Conservation (phyloP, 2,797 vertebrate genomes). For the Lagocephalus sceleratus region DNA sequence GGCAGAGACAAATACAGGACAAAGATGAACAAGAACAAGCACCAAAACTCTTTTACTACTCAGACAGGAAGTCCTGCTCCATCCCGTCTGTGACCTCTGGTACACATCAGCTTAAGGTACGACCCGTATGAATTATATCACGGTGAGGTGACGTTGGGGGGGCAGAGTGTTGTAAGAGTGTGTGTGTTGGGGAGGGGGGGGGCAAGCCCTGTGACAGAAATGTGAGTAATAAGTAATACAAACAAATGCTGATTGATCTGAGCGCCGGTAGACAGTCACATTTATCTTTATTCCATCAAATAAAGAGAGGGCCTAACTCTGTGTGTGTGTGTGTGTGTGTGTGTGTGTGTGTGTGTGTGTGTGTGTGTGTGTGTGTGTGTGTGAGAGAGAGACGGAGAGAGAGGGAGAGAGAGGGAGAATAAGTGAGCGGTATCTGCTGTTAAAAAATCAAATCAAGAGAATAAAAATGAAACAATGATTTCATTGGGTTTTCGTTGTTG, state of each 20-base stretch:
- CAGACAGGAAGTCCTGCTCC: slow-evolving; percentile 12
- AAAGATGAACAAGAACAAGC: no score
- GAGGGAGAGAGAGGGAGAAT: no score
- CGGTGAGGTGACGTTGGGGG: slow-evolving; percentile 41
- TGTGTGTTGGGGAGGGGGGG: background rate
- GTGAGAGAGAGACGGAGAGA: no score
- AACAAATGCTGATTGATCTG: slow-evolving; percentile 84
- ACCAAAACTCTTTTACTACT: no score
- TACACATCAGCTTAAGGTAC: slow-evolving; percentile 72
- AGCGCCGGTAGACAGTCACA: slow-evolving; percentile 66
- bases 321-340: slow-evolving; percentile 5
- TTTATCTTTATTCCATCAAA: slow-evolving; percentile 79
- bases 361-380: no score
- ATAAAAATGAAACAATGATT: no score
- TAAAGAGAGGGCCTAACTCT: slow-evolving; percentile 25
- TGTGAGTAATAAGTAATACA: slow-evolving; percentile 84
- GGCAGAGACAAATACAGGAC: background rate
- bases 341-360: background rate
- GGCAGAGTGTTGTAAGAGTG: slow-evolving; percentile 21
- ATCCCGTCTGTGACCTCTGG: slow-evolving; percentile 75
- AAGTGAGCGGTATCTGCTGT: no score
- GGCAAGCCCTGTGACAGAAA: slow-evolving; percentile 74
- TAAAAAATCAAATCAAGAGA: no score
- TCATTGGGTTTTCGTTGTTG: no score
- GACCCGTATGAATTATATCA: slow-evolving; percentile 78